phyloP scores from a whole-genome alignment of 2,888 invertebrate species.

The Aricia artaxerxes region DNA sequence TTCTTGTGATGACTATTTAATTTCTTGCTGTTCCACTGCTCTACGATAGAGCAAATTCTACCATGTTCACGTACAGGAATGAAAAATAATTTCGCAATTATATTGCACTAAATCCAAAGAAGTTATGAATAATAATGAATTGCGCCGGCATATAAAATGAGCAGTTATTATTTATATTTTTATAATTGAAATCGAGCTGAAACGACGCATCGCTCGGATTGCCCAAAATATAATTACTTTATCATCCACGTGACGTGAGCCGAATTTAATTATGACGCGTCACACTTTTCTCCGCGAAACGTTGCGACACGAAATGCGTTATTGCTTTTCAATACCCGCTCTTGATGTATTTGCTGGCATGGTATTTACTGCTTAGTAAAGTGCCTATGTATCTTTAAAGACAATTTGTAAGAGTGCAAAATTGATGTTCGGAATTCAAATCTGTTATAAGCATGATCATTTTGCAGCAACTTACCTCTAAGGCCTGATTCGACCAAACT shows the following conservation, averaged over 20 bases:
- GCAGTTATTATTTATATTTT: slow-evolving; percentile 39
- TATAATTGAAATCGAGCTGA: slow-evolving; percentile 34
- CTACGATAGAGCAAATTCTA: no score
- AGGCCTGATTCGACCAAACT: no score
- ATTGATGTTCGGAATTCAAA: no score
- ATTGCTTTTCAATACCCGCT: background rate
- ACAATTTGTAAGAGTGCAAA: no score
- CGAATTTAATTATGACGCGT: slow-evolving; percentile 18
- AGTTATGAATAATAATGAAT: background rate
- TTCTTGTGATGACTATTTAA: no score
- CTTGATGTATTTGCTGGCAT: no score
- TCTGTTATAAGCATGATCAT: no score
- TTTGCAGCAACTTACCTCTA: no score
- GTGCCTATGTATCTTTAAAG: no score
- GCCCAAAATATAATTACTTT: slow-evolving; percentile 26
- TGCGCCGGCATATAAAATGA: background rate
- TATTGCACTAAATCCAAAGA: background rate
- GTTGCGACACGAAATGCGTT: slow-evolving; percentile 18
- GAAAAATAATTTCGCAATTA: background rate
- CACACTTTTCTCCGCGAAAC: slow-evolving; percentile 18
- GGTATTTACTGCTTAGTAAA: no score
- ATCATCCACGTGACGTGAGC: slow-evolving; percentile 25
- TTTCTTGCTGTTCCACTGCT: no score
- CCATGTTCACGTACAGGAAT: no score
- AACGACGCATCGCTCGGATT: slow-evolving; percentile 24